phyloP scores from a whole-genome alignment of 2,888 invertebrate species.

The Dynastes hyllus region DNA sequence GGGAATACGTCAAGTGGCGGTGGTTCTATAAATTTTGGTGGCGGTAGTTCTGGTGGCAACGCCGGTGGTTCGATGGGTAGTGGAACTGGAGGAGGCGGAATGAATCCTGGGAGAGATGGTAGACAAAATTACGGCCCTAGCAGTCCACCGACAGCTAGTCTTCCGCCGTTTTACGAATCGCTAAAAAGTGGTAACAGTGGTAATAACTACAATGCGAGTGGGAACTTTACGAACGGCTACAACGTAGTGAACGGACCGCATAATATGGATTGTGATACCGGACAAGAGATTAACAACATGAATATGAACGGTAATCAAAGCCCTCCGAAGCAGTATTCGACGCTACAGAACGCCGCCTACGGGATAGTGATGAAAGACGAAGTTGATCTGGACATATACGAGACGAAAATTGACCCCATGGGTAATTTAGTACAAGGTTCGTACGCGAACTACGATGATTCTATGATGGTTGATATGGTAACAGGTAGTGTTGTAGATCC shows the following conservation, averaged over 20 bases:
- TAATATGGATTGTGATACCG: conserved; percentile 85
- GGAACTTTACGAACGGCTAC: conserved; percentile 79
- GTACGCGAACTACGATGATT: conserved; percentile 81
- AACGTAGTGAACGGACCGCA: conserved; percentile 80
- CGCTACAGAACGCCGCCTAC: conserved; percentile 87
- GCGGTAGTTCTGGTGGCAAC: conserved; percentile 72
- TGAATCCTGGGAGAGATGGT: conserved; percentile 82
- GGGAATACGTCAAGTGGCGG: conserved; percentile 65
- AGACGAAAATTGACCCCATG: conserved; percentile 81
- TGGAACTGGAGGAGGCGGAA: conserved; percentile 83
- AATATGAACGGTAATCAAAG: conserved; percentile 72
- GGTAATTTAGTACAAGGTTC: conserved; percentile 76
- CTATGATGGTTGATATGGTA: conserved; percentile 89
- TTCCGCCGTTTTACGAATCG: conserved; percentile 93
- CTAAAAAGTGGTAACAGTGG: conserved; percentile 85
- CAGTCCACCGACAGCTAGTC: conserved; percentile 89
- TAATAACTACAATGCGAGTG: conserved; percentile 79
- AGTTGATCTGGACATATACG: conserved; percentile 82
- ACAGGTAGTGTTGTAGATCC: conserved; percentile 85
- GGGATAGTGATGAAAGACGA: conserved; percentile 87
- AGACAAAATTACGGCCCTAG: conserved; percentile 91
- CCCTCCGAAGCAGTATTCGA: conserved; percentile 81
- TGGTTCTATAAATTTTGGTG: conserved; percentile 70
- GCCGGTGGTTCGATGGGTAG: conserved; percentile 74
- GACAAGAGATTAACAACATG: conserved; percentile 74